These are phyloP conservation scores for Puntigrus tetrazona DNA, from an alignment of 2,113 vertebrate species.

Conservation along the genomic window DNA sequence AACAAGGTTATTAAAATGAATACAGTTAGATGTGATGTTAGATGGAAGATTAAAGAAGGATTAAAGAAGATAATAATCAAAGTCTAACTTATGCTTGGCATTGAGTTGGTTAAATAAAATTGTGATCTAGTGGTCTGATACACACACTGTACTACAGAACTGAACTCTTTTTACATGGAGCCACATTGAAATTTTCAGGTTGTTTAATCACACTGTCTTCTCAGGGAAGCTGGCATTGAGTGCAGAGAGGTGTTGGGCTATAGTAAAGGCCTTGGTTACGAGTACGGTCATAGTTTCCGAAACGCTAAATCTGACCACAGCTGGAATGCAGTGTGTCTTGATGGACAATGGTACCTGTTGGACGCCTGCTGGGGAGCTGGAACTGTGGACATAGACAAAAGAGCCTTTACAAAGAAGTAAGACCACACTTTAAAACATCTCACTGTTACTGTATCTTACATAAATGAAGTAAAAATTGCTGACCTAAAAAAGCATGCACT, in stretches of 20 bases:
- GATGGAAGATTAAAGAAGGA: too few relatives aligned
- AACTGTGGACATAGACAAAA: constrained; percentile 59
- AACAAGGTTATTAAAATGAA: too few relatives aligned
- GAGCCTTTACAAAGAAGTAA: constrained; percentile 66
- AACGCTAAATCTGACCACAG: constrained; percentile 67
- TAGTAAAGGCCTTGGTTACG: constrained; percentile 51
- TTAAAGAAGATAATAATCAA: too few relatives aligned
- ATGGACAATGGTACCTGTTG: constrained; percentile 66
- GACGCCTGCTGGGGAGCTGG: constrained; percentile 71
- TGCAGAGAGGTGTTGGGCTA: constrained; percentile 56
- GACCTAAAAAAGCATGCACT: too few relatives aligned
- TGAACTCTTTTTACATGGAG: neutral
- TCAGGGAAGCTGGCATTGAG: constrained; percentile 63
- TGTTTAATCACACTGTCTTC: neutral
- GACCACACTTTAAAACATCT: neutral
- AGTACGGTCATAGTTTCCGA: constrained; percentile 44
- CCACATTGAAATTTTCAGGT: neutral
- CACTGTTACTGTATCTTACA: neutral
- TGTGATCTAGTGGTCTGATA: neutral
- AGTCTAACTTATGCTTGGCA: too few relatives aligned
- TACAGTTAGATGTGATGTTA: too few relatives aligned
- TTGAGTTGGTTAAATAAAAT: neutral
- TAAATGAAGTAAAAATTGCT: too few relatives aligned
- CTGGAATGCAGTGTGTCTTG: constrained; percentile 65
- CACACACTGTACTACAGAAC: neutral